These are phyloP conservation scores for Papilio protenor DNA, from an alignment of 2,888 invertebrate genomes.

Conservation along the genomic window DNA sequence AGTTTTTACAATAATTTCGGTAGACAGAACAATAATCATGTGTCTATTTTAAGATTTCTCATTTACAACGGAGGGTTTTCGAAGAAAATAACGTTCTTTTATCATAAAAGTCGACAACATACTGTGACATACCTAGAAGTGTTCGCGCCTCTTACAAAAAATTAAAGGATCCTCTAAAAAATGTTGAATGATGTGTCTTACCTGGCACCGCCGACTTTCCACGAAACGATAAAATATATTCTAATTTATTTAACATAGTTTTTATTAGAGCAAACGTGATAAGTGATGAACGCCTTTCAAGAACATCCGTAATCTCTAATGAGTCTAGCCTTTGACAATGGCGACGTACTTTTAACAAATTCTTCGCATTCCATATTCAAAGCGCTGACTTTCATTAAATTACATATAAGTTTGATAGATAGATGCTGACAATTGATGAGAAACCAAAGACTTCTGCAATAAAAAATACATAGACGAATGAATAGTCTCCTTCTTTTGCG, in stretches of 20 bases:
- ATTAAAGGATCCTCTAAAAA: conserved; percentile 15
- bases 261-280: conserved; percentile 20
- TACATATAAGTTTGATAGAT: neutral
- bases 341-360: neutral
- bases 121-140: conserved; percentile 14
- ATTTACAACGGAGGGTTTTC: neutral
- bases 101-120: neutral
- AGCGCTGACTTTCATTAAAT: neutral
- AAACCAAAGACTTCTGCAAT: neutral
- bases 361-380: neutral
- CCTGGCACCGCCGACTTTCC: conserved; percentile 1
- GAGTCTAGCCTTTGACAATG: conserved; percentile 5
- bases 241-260: conserved; percentile 13
- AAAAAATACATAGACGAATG: too few species aligned
- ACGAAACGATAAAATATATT: conserved; percentile 18
- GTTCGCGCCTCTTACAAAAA: conserved; percentile 13
- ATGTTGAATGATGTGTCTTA: conserved; percentile 21
- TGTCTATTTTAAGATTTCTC: neutral
- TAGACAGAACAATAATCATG: neutral
- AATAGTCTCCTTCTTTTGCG: too few species aligned
- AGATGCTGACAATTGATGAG: neutral
- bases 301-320: conserved; percentile 18
- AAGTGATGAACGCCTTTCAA: conserved; percentile 6
- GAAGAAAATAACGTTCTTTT: neutral
- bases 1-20: neutral